A percentile compares a stretch with the other conserved stretches of the same genome.
Conservation (phyloP, 2,888 invertebrate species). For the Stenoptilia bipunctidactyla region DNA sequence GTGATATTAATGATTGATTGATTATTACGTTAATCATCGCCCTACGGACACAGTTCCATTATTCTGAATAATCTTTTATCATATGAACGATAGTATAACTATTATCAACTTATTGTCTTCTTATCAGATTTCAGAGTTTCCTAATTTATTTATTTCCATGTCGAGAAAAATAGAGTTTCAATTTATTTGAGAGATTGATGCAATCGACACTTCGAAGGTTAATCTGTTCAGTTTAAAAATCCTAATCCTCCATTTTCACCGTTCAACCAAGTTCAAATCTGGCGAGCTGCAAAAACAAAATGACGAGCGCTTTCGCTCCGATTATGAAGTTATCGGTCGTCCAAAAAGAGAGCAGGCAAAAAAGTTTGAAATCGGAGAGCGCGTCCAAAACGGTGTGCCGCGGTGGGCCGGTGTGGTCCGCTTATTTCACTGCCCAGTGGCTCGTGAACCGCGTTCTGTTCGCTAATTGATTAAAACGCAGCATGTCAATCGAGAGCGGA, state of each 20-base stretch:
- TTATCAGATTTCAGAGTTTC: conserved; percentile 20
- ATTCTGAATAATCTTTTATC: conserved; percentile 48
- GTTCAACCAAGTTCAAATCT: background rate
- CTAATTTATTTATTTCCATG: conserved; percentile 9
- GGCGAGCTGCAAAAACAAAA: conserved; percentile 19
- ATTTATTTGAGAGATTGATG: too few species aligned
- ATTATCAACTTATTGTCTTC: conserved; percentile 15
- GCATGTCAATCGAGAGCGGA: conserved; percentile 49
- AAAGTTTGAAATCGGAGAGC: conserved; percentile 49
- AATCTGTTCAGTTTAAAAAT: too few species aligned
- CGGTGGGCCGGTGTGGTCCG: conserved; percentile 44
- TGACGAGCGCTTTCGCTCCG: conserved; percentile 28
- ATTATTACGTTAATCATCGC: conserved; percentile 34
- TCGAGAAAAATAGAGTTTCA: too few species aligned
- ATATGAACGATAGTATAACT: conserved; percentile 37
- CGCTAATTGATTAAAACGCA: conserved; percentile 70
- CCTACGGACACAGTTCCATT: conserved; percentile 31
- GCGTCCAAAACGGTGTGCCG: conserved; percentile 37
- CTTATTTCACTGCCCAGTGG: conserved; percentile 64
- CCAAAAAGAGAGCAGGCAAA: conserved; percentile 13
- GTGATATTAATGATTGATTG: conserved; percentile 57
- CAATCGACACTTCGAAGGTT: too few species aligned
- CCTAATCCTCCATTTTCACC: too few species aligned
- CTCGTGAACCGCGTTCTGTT: conserved; percentile 46
- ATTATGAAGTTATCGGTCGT: conserved; percentile 36